These are phyloP conservation scores for Meloidogyne chitwoodi DNA, from an alignment of 1,140 invertebrate genomes.

Conservation along the genomic window DNA sequence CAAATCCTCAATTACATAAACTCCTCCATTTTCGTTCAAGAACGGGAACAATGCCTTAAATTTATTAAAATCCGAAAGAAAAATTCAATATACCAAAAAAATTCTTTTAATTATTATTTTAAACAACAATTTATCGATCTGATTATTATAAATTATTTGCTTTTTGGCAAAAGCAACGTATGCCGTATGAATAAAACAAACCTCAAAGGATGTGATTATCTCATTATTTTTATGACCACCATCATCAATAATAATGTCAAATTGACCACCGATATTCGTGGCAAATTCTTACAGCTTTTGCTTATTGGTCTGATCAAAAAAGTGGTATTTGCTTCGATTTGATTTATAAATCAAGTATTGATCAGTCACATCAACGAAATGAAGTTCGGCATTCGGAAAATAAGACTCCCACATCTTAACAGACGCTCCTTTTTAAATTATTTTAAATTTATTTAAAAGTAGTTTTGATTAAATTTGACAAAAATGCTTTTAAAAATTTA, in stretches of 20 bases:
- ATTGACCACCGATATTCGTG: background rate
- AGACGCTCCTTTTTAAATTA: background rate
- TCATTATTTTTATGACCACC: constrained; percentile 6
- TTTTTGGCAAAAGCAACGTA: no score
- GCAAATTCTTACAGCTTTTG: constrained; percentile 7
- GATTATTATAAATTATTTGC: background rate
- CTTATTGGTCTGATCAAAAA: constrained; percentile 2
- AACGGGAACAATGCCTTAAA: constrained; percentile 7
- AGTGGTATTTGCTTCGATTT: constrained; percentile 10
- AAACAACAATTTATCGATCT: background rate
- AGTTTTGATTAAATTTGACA: no score
- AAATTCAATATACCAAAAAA: background rate
- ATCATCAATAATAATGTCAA: constrained; percentile 18
- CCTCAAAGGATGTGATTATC: background rate
- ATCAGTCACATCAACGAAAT: constrained; percentile 13
- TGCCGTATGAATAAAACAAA: background rate
- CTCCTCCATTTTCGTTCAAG: background rate
- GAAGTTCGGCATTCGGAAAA: constrained; percentile 15
- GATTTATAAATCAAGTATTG: background rate
- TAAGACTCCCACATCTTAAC: constrained; percentile 14
- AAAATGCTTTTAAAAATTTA: background rate
- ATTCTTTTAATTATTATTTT: background rate
- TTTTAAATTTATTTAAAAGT: background rate
- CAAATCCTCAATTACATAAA: constrained; percentile 22
- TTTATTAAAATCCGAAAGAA: background rate